Percentiles rank a stretch among this genome's conserved stretches.
These are phyloP conservation scores for Maconellicoccus hirsutus DNA, from an alignment of 1,140 invertebrate genomes.

Conservation along the genomic window DNA sequence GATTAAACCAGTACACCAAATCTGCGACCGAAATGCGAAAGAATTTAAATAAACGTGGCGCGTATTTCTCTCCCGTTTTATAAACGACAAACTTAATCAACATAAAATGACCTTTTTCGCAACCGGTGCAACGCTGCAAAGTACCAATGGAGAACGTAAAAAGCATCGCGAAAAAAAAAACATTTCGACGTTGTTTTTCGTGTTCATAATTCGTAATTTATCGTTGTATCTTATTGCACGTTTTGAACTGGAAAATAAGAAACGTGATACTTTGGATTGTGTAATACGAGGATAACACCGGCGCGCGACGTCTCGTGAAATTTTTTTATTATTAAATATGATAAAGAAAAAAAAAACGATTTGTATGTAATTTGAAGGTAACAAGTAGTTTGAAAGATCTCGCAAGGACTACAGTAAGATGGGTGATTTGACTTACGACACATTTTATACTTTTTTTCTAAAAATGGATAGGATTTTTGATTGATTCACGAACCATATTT, in stretches of 20 bases:
- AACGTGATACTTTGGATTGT: background rate
- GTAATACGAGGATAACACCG: no score
- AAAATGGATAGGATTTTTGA: no score
- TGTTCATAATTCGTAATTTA: conserved; percentile 10
- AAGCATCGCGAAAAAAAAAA: background rate
- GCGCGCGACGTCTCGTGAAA: no score
- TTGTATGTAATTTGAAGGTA: no score
- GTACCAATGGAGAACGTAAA: background rate
- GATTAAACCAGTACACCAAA: no score
- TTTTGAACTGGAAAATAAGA: background rate
- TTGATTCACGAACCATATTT: no score
- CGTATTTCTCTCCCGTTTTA: background rate
- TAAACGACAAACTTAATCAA: background rate
- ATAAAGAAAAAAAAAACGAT: no score
- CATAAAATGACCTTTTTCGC: background rate
- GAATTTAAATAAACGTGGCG: conserved; percentile 3
- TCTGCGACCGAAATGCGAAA: background rate
- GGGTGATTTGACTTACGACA: no score
- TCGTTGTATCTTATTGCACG: background rate
- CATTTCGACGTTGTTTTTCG: background rate
- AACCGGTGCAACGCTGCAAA: background rate
- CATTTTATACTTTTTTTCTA: no score
- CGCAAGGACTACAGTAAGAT: no score
- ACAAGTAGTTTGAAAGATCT: no score
- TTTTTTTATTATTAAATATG: no score